Percentiles rank a stretch among this genome's conserved stretches.
Conservation (phyloP, 2,888 invertebrate genomes). For the Erebia epiphron region DNA sequence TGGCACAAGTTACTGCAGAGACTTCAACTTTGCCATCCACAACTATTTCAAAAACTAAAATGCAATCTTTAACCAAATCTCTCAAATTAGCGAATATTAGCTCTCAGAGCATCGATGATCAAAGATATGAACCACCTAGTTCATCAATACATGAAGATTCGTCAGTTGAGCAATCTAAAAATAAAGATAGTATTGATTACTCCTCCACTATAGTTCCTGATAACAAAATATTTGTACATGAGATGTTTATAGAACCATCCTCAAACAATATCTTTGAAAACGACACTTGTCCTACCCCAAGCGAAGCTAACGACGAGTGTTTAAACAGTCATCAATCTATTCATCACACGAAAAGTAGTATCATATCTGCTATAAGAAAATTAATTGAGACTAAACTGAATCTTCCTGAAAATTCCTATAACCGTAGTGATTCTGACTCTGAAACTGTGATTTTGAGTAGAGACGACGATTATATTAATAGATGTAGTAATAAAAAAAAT, state of each 20-base stretch:
- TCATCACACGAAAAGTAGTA: slow-evolving; percentile 36
- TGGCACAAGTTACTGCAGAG: slow-evolving; percentile 54
- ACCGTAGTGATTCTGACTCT: slow-evolving; percentile 44
- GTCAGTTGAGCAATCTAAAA: slow-evolving; percentile 8
- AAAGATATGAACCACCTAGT: background rate
- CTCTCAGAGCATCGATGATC: background rate
- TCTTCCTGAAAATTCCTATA: slow-evolving; percentile 33
- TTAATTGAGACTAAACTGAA: slow-evolving; percentile 33
- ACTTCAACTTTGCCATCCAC: slow-evolving; percentile 43
- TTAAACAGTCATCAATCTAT: slow-evolving; percentile 18
- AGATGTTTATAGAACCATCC: background rate
- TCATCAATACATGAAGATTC: slow-evolving; percentile 12
- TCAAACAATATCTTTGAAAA: slow-evolving; percentile 2
- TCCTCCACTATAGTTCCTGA: slow-evolving; percentile 1
- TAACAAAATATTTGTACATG: background rate
- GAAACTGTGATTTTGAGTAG: slow-evolving; percentile 48
- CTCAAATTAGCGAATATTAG: slow-evolving; percentile 5
- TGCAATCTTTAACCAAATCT: slow-evolving; percentile 24
- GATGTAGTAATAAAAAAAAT: slow-evolving; percentile 38
- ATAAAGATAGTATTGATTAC: background rate
- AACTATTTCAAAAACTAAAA: slow-evolving; percentile 43
- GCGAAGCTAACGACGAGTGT: slow-evolving; percentile 3
- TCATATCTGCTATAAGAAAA: slow-evolving; percentile 41
- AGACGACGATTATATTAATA: slow-evolving; percentile 40
- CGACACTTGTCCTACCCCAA: background rate